These are phyloP conservation scores for Thalassophryne amazonica DNA, from an alignment of 2,797 vertebrate genomes.

Conservation along the genomic window DNA sequence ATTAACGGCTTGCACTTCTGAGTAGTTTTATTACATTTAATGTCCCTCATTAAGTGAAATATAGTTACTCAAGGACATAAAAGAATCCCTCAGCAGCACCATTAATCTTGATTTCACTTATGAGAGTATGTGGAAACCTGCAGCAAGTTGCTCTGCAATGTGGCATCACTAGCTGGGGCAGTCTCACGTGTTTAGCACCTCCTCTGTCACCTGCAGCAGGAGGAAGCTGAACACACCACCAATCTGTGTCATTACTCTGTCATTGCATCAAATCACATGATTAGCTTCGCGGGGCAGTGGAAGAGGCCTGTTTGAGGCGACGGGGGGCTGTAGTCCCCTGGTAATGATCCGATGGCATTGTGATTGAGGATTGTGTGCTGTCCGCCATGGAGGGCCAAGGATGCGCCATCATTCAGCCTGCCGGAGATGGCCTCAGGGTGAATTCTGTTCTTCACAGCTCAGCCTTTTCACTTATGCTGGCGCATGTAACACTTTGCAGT, in stretches of 20 bases:
- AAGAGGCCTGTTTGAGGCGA: slow-evolving; percentile 60
- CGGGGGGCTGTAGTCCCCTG: slow-evolving; percentile 66
- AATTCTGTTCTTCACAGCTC: slow-evolving; percentile 68
- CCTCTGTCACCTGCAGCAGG: slow-evolving; percentile 66
- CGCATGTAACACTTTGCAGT: slow-evolving; percentile 23
- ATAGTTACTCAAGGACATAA: slow-evolving; percentile 81
- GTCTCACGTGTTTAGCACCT: slow-evolving; percentile 57
- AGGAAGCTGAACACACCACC: slow-evolving; percentile 76
- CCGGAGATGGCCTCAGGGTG: slow-evolving; percentile 71
- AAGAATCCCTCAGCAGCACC: slow-evolving; percentile 71
- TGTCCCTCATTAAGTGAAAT: slow-evolving; percentile 83
- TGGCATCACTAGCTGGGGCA: slow-evolving; percentile 36
- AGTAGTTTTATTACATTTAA: slow-evolving; percentile 84
- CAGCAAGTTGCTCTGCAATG: slow-evolving; percentile 51
- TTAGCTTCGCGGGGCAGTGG: slow-evolving; percentile 80
- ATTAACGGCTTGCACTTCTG: slow-evolving; percentile 82
- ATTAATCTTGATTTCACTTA: slow-evolving; percentile 83
- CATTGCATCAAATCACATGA: slow-evolving; percentile 86
- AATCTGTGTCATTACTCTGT: slow-evolving; percentile 82
- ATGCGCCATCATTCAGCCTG: slow-evolving; percentile 78
- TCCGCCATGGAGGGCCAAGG: slow-evolving; percentile 78
- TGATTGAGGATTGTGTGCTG: slow-evolving; percentile 77
- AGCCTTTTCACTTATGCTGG: slow-evolving; percentile 46
- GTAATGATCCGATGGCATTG: slow-evolving; percentile 75
- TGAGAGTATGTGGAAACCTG: slow-evolving; percentile 71